Evolutionary conservation across 1,140 invertebrate species (phyloP), one percentile per base, ranked within the genome.

Genomic region (Solenopsis invicta): DNA sequence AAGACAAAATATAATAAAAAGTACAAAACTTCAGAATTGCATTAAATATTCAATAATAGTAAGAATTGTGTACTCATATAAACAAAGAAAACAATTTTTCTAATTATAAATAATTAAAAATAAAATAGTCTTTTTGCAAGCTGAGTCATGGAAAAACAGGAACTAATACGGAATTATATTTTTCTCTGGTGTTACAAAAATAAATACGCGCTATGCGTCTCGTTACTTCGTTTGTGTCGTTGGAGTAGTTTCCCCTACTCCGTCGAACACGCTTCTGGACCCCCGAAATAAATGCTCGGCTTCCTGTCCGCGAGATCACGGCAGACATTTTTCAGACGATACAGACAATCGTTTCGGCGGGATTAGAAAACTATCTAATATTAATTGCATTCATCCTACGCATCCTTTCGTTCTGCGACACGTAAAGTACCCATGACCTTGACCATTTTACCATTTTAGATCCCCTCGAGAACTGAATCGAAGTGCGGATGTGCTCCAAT

Each of bases 241-340:
- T 80, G 21, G 78, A 45, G 66, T 48, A 29, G 18, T 41, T 61
- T 61, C 54, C 77, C 85, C 45, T 45, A 24, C 66, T 54, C 16
- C 41, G 34, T 77, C 54, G 21, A 67, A 67, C 21, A 29, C 64
- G 37, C 62, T 85, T 85, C 56, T 77, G 61, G 66, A 48, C 61
- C 69, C 72, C 89, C 75, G 69, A 91, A 91, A 91, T 91, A 91
- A 91, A 91, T 91, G 87, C 82, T 81, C 78, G 78, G 78, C 87
- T 91, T 91, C 90, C 90, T 91, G 90, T 90, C 90, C 82, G n/a
- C 59, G 90, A 91, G 90, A 91, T 76, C 74, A 74, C 61, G 87
- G 85, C 62, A 78, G 86, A 88, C 89, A 85, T 61, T 87, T 90
- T 87, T 90, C 89, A 84, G 69, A 84, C 69, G 69, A 75, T 56